Percentiles rank a stretch among this genome's conserved stretches.
Evolutionary conservation across 2,888 invertebrate species (phyloP).

Genomic region (Zygogramma bicolorata): DNA sequence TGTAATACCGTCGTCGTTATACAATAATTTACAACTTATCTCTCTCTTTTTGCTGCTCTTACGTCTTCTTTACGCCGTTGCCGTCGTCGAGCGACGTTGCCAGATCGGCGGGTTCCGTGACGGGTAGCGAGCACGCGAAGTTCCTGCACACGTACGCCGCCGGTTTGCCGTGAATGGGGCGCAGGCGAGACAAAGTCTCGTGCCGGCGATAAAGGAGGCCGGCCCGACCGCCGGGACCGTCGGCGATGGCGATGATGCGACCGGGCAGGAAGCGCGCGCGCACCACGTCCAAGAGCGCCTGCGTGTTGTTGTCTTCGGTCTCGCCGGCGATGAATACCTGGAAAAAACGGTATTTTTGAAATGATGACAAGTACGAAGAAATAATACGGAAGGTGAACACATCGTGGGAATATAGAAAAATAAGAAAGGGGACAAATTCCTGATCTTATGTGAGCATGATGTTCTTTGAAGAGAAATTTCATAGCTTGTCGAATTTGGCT

Average conservation of each 20-base stretch:
- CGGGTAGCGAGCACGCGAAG: conserved; percentile 81
- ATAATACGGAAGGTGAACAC: too few relatives aligned
- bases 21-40: conserved; percentile 7
- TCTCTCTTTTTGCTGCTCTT: neutral
- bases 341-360: conserved; percentile 33
- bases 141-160: conserved; percentile 85
- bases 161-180: conserved; percentile 72
- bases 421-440: too few relatives aligned
- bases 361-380: neutral
- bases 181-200: conserved; percentile 66
- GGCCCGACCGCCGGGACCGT: conserved; percentile 68
- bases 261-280: conserved; percentile 77
- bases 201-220: conserved; percentile 62
- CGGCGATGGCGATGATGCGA: conserved; percentile 76
- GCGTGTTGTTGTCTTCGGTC: conserved; percentile 74
- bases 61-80: neutral
- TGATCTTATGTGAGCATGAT: too few relatives aligned
- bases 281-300: conserved; percentile 76
- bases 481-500: too few relatives aligned
- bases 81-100: conserved; percentile 69
- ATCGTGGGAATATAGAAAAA: neutral
- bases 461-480: too few relatives aligned
- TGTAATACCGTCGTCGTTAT: neutral
- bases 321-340: conserved; percentile 79
- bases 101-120: conserved; percentile 76